These are phyloP conservation scores for Eristalis arbustorum DNA, from an alignment of 2,888 invertebrate genomes.

Conservation along the genomic window DNA sequence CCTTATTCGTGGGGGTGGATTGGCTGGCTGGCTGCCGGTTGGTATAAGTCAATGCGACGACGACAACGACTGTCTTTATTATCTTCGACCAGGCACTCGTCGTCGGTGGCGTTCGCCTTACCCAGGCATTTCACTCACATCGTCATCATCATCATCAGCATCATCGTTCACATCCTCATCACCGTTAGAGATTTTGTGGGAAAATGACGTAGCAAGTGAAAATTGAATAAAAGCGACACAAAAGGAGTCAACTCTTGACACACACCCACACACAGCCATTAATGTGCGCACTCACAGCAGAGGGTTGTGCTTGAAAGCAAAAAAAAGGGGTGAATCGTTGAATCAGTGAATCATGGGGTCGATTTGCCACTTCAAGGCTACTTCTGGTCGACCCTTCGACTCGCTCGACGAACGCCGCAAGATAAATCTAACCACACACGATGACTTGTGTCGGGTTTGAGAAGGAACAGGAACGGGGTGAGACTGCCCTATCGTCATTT, in stretches of 20 bases:
- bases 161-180: constrained; percentile 18
- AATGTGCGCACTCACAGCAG: constrained; percentile 4
- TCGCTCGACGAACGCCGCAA: background rate
- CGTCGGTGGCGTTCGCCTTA: constrained; percentile 11
- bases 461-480: background rate
- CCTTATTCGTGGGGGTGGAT: background rate
- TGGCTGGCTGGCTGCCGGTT: background rate
- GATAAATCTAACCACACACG: constrained; percentile 59
- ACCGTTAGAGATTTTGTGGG: constrained; percentile 38
- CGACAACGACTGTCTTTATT: constrained; percentile 66
- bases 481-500: constrained; percentile 14
- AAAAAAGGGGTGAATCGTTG: constrained; percentile 52
- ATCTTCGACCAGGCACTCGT: constrained; percentile 64
- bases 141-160: constrained; percentile 7
- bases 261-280: background rate
- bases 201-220: constrained; percentile 37
- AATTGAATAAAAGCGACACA: constrained; percentile 66
- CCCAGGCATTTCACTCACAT: background rate
- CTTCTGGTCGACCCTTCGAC: constrained; percentile 14
- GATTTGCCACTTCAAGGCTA: constrained; percentile 58
- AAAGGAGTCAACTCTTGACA: constrained; percentile 13
- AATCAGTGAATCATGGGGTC: constrained; percentile 54
- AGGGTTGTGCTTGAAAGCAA: background rate
- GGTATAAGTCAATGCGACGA: constrained; percentile 49
- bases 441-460: background rate